Evolutionary conservation across 2,113 vertebrate genomes (phyloP).

Genomic region (Ceratotherium simum): DNA sequence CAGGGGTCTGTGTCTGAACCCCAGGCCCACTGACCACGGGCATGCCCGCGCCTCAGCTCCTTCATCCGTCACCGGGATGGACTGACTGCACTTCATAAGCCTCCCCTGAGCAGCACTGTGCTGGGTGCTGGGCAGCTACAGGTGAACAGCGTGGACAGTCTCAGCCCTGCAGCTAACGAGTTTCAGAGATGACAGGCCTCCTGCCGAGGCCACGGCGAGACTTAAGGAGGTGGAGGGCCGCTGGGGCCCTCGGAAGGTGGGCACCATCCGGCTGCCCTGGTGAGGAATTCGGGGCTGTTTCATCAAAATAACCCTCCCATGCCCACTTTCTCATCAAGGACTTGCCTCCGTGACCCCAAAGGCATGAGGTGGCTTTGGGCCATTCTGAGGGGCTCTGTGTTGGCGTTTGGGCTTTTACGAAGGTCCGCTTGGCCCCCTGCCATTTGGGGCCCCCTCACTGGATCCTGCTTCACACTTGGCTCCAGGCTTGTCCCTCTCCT

Average conservation of each 20-base stretch:
- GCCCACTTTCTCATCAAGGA: not conserved
- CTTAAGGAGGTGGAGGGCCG: not conserved
- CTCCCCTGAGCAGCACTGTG: not conserved
- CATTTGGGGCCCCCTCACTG: not conserved
- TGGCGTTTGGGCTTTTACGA: not conserved
- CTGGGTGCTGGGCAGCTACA: not conserved
- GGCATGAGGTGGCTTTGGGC: not conserved
- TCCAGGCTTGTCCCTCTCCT: not conserved
- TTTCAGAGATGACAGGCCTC: not conserved
- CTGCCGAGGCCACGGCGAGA: not conserved
- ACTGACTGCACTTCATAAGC: not conserved
- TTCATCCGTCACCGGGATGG: not conserved
- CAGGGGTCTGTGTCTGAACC: not conserved
- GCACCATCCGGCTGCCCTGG: not conserved
- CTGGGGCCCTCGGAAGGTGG: not conserved
- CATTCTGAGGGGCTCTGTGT: not conserved
- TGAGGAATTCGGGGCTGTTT: not conserved
- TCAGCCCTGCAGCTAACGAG: not conserved
- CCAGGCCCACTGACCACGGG: not conserved
- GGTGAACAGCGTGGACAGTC: not conserved
- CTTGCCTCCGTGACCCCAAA: not conserved
- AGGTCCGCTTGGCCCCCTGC: not conserved
- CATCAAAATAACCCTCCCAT: not conserved
- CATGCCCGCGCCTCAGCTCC: accelerated
- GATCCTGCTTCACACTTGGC: not conserved